Evolutionary conservation across 2,113 vertebrate genomes (phyloP).

Genomic region (Perognathus longimembris): DNA sequence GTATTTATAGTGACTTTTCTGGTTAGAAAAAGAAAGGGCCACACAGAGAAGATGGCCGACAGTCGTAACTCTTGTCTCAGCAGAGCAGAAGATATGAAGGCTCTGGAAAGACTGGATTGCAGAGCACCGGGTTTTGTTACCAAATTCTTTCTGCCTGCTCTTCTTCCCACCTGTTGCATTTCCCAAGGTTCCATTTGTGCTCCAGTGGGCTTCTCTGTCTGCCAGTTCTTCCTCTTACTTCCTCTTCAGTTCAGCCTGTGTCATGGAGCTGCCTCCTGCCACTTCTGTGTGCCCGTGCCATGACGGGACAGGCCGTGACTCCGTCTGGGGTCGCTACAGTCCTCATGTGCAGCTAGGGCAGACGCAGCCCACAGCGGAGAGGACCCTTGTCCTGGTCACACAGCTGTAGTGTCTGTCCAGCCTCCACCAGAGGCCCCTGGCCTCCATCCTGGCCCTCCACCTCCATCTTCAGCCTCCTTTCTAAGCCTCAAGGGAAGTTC

Average conservation of each 20-base stretch:
- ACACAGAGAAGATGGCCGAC: conserved; percentile 10
- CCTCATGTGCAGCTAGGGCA: neutral
- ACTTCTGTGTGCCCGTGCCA: accelerated
- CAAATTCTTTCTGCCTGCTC: neutral
- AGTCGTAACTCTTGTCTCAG: neutral
- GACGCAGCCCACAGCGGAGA: neutral
- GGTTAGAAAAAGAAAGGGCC: conserved; percentile 50
- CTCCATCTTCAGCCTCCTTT: neutral
- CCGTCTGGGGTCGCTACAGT: too few relatives aligned
- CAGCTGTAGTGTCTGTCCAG: neutral
- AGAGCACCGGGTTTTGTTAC: conserved; percentile 32
- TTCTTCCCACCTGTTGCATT: neutral
- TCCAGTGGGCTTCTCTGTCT: neutral
- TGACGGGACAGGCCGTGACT: too few relatives aligned
- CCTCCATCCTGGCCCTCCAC: neutral
- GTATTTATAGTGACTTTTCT: conserved; percentile 43
- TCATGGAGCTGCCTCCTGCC: neutral
- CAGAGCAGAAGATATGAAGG: neutral
- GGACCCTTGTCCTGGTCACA: neutral
- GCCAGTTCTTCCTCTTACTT: neutral
- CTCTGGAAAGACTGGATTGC: neutral
- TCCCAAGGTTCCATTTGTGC: conserved; percentile 24
- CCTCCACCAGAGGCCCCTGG: neutral
- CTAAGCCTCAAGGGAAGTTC: neutral
- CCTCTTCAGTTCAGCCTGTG: neutral